A percentile compares a stretch with the other conserved stretches of the same genome.
Conservation (phyloP, 1,140 invertebrate species). For the Papilio dardanus region DNA sequence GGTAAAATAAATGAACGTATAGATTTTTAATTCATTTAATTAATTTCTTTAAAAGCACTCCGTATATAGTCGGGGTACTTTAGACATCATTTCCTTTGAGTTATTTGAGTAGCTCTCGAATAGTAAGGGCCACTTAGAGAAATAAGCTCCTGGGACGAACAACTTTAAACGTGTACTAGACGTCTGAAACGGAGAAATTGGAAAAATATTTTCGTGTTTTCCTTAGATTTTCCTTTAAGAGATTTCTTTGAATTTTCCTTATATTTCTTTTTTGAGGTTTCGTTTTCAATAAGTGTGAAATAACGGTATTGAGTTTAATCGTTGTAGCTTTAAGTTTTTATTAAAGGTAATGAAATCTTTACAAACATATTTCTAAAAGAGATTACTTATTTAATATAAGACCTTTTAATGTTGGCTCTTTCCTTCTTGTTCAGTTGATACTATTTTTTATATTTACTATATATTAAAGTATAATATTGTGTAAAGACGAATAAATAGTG, state of each 20-base stretch:
- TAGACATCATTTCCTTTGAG: constrained; percentile 22
- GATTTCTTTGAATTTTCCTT: neutral
- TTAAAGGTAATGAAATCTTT: neutral
- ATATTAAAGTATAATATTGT: too few species aligned
- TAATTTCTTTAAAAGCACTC: neutral
- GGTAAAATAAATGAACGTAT: neutral
- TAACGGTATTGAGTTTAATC: neutral
- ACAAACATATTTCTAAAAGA: too few species aligned
- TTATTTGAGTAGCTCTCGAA: constrained; percentile 10
- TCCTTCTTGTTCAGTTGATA: too few species aligned
- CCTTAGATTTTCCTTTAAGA: neutral
- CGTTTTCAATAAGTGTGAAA: neutral
- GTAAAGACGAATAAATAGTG: too few species aligned
- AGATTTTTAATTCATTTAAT: neutral
- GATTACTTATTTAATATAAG: too few species aligned
- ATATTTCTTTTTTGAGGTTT: neutral
- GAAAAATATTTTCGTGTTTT: constrained; percentile 14
- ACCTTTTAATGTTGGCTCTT: too few species aligned
- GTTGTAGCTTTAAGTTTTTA: neutral
- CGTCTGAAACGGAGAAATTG: constrained; percentile 6
- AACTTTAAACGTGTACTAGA: constrained; percentile 16
- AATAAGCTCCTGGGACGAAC: neutral
- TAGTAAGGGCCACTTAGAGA: constrained; percentile 15
- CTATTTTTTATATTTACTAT: too few species aligned
- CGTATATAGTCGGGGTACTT: neutral